Evolutionary conservation across 2,797 vertebrate species (phyloP), one percentile per base, ranked within the genome.

Genomic region (Eupleurogrammus muticus): DNA sequence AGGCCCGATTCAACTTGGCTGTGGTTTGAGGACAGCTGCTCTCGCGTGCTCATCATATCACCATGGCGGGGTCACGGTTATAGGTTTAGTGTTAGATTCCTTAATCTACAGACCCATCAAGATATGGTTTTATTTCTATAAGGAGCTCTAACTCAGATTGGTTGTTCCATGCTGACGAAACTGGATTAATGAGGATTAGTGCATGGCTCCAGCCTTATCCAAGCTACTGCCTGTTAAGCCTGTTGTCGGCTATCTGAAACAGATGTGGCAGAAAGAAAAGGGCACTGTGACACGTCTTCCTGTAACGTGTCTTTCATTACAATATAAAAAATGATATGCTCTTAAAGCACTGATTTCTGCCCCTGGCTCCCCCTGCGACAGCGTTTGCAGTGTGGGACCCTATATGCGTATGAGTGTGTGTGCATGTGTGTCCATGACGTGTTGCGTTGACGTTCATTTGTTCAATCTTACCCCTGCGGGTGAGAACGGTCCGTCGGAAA

Each of bases 311-410:
- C 81, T 92, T 89, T 87, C 63, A 91, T 90, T 92, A 89, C 81
- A 69, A 79, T 89, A 85, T 91, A 92, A 92, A 90, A 91, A 86
- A 82, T 81, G 82, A 93, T 91, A 92, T 72, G 84, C 86, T 92
- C 82, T 88, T 92, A 89, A 88, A 92, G 84, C 75, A 51, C 48
- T 66, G 73, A 83, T 87, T 87, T 88, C 75, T 90, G 74, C 85
- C 84, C 86, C 82, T 58, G 72, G 79, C 70, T 77, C 75, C 64
- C 50, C 49, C 61, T n/a, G 50, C 79, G 70, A 61, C 80, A 80
- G 69, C 66, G 54, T 80, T 83, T 87, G 59, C 65, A 80, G 53
- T 20, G 40, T 48, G 14, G 66, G 54, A 38, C 52, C 78, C 56
- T 35, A 19, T 53, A 62, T 58, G 52, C 7, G 40, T 28, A 38